phyloP scores from a whole-genome alignment of 2,113 vertebrate genomes.

The Ranitomeya imitator region DNA sequence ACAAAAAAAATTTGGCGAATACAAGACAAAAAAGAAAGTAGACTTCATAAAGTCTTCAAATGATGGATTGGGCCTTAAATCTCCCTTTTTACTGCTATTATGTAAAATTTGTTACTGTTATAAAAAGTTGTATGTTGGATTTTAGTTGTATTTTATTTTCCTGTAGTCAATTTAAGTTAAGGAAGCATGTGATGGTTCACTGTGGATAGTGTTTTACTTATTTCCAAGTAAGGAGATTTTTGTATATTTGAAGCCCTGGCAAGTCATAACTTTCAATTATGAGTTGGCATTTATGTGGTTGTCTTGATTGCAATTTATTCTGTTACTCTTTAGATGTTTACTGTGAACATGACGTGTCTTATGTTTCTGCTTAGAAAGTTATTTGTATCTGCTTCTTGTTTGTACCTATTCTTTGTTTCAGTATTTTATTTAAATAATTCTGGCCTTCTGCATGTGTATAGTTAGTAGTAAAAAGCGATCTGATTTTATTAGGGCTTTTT shows the following conservation, averaged over 20 bases:
- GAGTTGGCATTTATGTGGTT: conserved; percentile 4
- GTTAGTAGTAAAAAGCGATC: not conserved
- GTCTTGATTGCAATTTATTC: not conserved
- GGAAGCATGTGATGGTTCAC: not conserved
- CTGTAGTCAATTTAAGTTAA: not conserved
- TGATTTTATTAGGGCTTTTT: too few species aligned
- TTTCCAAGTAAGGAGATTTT: not conserved
- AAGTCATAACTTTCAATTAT: not conserved
- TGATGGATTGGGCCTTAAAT: too few species aligned
- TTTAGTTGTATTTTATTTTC: not conserved
- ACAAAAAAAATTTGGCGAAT: too few species aligned
- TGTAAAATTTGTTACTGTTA: not conserved
- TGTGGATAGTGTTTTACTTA: not conserved
- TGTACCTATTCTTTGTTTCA: not conserved
- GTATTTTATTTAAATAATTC: not conserved
- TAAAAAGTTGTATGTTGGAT: not conserved
- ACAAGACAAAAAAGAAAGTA: too few species aligned
- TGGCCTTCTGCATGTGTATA: not conserved
- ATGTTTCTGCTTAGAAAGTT: not conserved
- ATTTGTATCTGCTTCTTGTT: not conserved
- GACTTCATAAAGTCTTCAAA: too few species aligned
- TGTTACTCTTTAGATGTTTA: not conserved
- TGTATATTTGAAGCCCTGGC: not conserved
- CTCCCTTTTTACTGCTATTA: not conserved
- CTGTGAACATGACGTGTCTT: not conserved